phyloP scores from a whole-genome alignment of 2,888 invertebrate genomes.

The Trichogramma dendrolimi region DNA sequence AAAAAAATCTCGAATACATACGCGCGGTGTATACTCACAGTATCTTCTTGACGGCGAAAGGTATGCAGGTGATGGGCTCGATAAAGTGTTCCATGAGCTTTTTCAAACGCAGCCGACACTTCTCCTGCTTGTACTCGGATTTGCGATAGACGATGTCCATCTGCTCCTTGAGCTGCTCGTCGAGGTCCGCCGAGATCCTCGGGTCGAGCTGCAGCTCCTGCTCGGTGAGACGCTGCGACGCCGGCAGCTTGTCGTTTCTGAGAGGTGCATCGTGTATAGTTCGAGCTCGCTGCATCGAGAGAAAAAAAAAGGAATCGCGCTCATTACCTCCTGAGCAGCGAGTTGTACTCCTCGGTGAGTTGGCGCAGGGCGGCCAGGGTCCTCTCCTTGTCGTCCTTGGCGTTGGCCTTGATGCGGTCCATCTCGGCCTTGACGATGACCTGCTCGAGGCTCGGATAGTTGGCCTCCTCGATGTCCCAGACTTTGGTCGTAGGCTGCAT shows the following conservation, averaged over 20 bases:
- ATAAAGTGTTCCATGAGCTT: slow-evolving; percentile 68
- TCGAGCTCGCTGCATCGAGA: no score
- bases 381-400: slow-evolving; percentile 62
- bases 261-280: no score
- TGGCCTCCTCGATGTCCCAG: slow-evolving; percentile 49
- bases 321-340: slow-evolving; percentile 56
- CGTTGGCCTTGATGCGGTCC: slow-evolving; percentile 60
- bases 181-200: slow-evolving; percentile 63
- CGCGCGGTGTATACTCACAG: slow-evolving; percentile 34
- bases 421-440: slow-evolving; percentile 66
- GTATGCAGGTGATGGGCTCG: slow-evolving; percentile 55
- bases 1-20: not conserved
- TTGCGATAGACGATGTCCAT: slow-evolving; percentile 63
- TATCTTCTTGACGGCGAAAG: slow-evolving; percentile 45
- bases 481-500: slow-evolving; percentile 29
- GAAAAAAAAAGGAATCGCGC: no score
- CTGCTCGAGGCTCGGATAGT: slow-evolving; percentile 61
- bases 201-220: slow-evolving; percentile 66
- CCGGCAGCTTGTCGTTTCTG: slow-evolving; percentile 60
- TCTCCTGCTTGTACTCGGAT: slow-evolving; percentile 67
- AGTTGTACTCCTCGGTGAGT: slow-evolving; percentile 59
- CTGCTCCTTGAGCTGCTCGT: slow-evolving; percentile 59
- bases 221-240: slow-evolving; percentile 58
- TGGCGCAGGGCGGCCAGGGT: slow-evolving; percentile 57
- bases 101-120: slow-evolving; percentile 60